Base-by-base conservation (phyloP, 2,113 vertebrate genomes). In the Penelope pileata region DNA sequence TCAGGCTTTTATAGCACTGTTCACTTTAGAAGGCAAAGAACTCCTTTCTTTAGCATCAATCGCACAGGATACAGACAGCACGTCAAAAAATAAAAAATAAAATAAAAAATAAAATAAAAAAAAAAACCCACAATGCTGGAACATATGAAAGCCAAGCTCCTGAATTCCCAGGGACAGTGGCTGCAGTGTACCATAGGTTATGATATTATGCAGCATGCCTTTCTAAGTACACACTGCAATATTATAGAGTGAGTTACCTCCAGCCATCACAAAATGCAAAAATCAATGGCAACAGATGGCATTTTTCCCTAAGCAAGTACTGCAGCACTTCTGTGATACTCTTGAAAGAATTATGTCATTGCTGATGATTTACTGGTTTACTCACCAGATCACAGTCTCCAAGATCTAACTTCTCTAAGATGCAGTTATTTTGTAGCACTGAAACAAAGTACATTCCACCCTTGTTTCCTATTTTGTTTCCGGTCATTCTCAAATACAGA, bases 331-430 rank as follows among this genome's bases (percentile, higher is more conserved):
- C 66, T 82, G 69, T 47, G 62, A 91, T 53, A 84, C 15, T 75
- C 68, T 83, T 90, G 47, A 80, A 83, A 88, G 34, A 75, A 9
- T 88, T 48, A 18, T 17, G 15, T 40, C 27, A 24, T 7, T 78
- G 78, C 76, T 91, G 83, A 38, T 63, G 67, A 60, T 86, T 92
- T 26, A 45, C 9, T 92, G 76, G 7, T 34, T 90, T 89, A 96
- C 95, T 97, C 92, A 99, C 99, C 98, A 99, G 94, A 96, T 99
- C 98, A 78, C 98, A 99, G 90, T 99, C 98, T 27, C 98, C 98
- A 91, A 99, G 73, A 93, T 99, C 98, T 96, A 99, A 70, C 78
- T 98, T 98, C 96, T 98, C 97, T 90, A 99, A 97, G 3, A 96
- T 93, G 51, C 90, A 92, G 96, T 99, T 99, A 24, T 97, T 78